phyloP scores from a whole-genome alignment of 2,888 invertebrate genomes.

The Coleophora deauratella region DNA sequence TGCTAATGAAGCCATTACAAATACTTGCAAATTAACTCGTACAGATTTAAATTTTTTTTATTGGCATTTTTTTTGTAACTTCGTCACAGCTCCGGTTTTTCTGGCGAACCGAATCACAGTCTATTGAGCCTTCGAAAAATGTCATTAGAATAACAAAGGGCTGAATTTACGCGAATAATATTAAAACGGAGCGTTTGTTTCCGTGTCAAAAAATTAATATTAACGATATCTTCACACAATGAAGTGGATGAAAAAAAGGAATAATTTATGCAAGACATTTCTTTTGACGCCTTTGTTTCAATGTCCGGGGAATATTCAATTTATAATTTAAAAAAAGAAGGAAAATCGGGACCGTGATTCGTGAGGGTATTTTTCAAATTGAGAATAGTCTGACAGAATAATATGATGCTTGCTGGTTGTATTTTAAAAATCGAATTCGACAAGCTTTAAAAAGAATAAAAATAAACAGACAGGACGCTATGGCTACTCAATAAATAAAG shows the following conservation, averaged over 20 bases:
- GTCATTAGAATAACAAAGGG: slow-evolving; percentile 68
- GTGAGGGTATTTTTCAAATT: slow-evolving; percentile 13
- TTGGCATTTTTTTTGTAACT: too few species aligned
- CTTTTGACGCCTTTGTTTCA: slow-evolving; percentile 64
- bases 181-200: slow-evolving; percentile 61
- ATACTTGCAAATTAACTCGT: too few species aligned
- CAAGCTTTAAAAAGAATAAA: background rate
- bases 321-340: slow-evolving; percentile 34
- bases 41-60: too few species aligned
- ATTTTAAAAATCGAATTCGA: background rate
- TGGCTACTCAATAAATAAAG: too few species aligned
- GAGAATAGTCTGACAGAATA: too few species aligned
- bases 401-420: background rate
- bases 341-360: slow-evolving; percentile 13
- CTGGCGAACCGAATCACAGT: background rate
- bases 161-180: slow-evolving; percentile 56
- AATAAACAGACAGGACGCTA: background rate
- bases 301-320: slow-evolving; percentile 44
- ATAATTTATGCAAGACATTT: slow-evolving; percentile 69
- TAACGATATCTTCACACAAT: slow-evolving; percentile 69
- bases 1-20: too few species aligned
- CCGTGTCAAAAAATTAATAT: slow-evolving; percentile 72
- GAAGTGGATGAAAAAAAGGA: slow-evolving; percentile 58
- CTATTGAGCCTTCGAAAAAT: slow-evolving; percentile 1
- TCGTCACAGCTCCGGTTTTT: too few species aligned